Evolutionary conservation across 1,140 invertebrate species (phyloP).

Genomic region (Eulimnadia texana): DNA sequence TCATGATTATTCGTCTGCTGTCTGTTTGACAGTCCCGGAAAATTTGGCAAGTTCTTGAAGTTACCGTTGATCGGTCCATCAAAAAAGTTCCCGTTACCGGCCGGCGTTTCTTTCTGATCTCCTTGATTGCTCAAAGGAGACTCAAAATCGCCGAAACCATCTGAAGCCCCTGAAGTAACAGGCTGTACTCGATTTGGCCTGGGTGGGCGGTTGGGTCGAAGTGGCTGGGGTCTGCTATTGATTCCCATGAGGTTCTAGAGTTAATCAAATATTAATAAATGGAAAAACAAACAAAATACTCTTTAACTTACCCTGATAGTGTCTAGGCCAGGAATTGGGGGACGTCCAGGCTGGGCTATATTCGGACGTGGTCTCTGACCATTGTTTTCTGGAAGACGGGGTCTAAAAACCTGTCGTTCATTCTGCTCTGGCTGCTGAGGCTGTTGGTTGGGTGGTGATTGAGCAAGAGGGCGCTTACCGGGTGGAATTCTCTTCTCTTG

Average conservation of each 20-base stretch:
- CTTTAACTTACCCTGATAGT: neutral
- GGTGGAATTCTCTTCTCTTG: neutral
- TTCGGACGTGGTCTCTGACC: neutral
- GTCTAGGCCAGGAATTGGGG: neutral
- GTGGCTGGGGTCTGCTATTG: neutral
- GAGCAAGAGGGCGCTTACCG: neutral
- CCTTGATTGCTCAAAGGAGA: neutral
- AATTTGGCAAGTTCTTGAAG: neutral
- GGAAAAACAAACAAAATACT: too few relatives aligned
- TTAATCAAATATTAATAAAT: too few relatives aligned
- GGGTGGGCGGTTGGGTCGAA: neutral
- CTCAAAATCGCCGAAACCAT: neutral
- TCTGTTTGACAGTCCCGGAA: neutral
- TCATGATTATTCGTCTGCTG: neutral
- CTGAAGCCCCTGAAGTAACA: too few relatives aligned
- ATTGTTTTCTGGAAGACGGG: neutral
- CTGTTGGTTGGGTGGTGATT: neutral
- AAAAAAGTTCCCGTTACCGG: neutral
- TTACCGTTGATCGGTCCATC: neutral
- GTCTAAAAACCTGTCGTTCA: neutral
- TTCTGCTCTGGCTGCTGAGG: neutral
- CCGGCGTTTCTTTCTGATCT: neutral
- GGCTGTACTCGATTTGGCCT: neutral
- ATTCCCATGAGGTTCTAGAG: neutral
- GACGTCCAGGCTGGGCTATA: neutral